These are phyloP conservation scores for Spongia lamella DNA, from an alignment of 37 sponge, comb jelly and placozoan genomes.

Conservation along the genomic window DNA sequence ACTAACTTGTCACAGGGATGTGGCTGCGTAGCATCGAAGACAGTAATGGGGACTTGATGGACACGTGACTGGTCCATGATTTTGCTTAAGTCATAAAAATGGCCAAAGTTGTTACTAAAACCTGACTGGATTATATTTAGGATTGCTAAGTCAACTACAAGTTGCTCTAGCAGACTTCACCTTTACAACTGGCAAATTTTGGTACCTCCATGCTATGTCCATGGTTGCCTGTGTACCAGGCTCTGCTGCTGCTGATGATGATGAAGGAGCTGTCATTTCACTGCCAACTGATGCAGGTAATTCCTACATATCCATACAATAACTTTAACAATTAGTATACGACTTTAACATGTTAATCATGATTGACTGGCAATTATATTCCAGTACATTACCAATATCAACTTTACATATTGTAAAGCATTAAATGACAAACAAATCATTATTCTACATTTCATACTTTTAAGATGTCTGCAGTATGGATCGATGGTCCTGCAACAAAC, in stretches of 20 bases:
- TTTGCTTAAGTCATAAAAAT: conserved; percentile 58
- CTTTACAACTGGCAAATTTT: conserved; percentile 63
- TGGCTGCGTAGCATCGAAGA: conserved; percentile 1
- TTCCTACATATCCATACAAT: conserved; percentile 22
- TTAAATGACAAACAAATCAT: neutral
- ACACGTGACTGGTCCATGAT: conserved; percentile 35
- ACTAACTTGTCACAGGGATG: no score
- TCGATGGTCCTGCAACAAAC: conserved; percentile 49
- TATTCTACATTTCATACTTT: conserved; percentile 16
- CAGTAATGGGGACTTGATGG: conserved; percentile 16
- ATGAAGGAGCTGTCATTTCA: neutral
- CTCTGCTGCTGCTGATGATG: neutral
- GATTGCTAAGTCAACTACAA: neutral
- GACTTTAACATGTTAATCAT: no score
- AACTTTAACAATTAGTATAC: no score
- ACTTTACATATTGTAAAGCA: neutral
- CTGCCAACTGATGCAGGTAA: conserved; percentile 53
- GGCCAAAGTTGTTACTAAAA: conserved; percentile 62
- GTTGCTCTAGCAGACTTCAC: neutral
- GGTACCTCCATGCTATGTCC: conserved; percentile 88
- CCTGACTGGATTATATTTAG: conserved; percentile 26
- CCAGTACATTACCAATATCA: neutral
- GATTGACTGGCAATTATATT: no score
- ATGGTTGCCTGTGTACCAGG: conserved; percentile 8
- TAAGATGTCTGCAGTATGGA: conserved; percentile 40